Evolutionary conservation across 92 coral and sea anemone genomes (phyloP).

Genomic region (Parazoanthus atlanticus): DNA sequence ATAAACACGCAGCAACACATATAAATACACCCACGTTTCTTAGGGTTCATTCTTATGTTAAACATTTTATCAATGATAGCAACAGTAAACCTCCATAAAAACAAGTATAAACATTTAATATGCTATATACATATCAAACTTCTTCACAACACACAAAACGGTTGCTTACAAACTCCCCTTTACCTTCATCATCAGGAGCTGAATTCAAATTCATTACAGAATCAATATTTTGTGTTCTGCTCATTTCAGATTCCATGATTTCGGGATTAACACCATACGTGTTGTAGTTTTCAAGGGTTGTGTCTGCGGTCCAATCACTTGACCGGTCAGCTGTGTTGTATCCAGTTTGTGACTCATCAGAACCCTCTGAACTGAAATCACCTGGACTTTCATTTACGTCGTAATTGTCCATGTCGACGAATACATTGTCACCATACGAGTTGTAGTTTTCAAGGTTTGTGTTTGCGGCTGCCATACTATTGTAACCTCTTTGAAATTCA

Average conservation of each 20-base stretch:
- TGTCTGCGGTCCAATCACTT: neutral
- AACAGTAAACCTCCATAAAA: neutral
- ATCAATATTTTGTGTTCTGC: neutral
- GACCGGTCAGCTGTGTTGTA: neutral
- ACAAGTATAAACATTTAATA: neutral
- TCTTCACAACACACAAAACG: too few relatives aligned
- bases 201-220: neutral
- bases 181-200: constrained; percentile 17
- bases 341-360: neutral
- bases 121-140: too few relatives aligned
- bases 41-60: too few relatives aligned
- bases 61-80: too few relatives aligned
- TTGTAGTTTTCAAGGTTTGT: neutral
- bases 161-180: neutral
- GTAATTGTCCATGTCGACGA: neutral
- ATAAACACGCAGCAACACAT: too few relatives aligned
- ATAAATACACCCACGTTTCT: too few relatives aligned
- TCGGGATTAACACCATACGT: neutral
- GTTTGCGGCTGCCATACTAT: neutral
- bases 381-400: neutral
- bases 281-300: neutral
- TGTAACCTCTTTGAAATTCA: neutral
- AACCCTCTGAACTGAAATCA: neutral
- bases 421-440: neutral
- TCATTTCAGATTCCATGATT: neutral